Conservation (phyloP, 2,113 vertebrate genomes). For the Nibea coibor region DNA sequence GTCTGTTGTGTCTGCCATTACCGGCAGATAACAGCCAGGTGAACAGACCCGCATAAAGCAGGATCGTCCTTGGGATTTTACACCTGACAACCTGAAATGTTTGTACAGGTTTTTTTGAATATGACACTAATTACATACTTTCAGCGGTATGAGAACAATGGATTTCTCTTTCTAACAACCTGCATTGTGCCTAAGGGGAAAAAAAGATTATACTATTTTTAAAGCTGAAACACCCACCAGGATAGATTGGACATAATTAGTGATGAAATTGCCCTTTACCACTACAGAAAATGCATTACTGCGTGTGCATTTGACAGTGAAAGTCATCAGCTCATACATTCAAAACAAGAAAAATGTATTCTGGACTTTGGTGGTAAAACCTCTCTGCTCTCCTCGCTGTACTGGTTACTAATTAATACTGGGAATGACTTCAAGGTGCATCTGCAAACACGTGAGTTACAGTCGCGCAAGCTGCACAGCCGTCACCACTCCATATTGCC, state of each 20-base stretch:
- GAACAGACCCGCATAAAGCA: background rate
- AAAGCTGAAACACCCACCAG: background rate
- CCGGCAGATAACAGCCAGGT: background rate
- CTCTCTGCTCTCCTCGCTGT: background rate
- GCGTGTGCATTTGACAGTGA: background rate
- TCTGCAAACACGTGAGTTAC: background rate
- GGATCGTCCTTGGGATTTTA: background rate
- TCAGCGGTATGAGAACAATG: no score
- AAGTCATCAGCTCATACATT: background rate
- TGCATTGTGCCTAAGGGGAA: background rate
- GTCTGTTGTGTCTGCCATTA: background rate
- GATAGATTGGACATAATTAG: background rate
- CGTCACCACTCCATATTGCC: background rate
- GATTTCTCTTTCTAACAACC: no score
- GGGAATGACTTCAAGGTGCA: background rate
- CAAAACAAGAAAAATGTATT: background rate
- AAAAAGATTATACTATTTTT: background rate
- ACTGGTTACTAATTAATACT: conserved; percentile 13
- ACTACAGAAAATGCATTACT: background rate
- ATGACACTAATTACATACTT: no score
- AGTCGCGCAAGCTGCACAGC: background rate
- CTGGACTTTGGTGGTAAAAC: background rate
- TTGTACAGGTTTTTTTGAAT: background rate
- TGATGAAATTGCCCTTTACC: background rate
- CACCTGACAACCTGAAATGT: background rate